A percentile compares a stretch with the other conserved stretches of the same genome.
phyloP scores from a whole-genome alignment of 2,113 vertebrate species.

The Arothron firmamentum region DNA sequence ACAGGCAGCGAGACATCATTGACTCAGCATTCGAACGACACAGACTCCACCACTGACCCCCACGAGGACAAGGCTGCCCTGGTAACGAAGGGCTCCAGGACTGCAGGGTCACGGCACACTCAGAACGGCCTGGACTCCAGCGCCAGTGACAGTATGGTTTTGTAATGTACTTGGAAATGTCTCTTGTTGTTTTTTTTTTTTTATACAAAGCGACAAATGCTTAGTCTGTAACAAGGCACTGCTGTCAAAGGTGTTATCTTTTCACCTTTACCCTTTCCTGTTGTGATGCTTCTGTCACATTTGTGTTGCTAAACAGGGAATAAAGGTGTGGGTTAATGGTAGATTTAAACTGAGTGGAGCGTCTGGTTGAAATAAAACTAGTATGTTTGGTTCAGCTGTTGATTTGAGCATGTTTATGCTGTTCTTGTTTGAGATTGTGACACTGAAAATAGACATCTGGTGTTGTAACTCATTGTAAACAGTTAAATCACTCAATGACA shows the following conservation, averaged over 20 bases:
- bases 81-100: constrained; percentile 93
- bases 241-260: constrained; percentile 62
- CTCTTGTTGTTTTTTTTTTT: constrained; percentile 33
- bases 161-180: constrained; percentile 75
- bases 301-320: constrained; percentile 81
- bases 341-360: constrained; percentile 87
- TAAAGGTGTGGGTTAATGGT: constrained; percentile 78
- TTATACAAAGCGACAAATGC: constrained; percentile 64
- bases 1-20: constrained; percentile 98
- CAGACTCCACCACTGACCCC: constrained; percentile 96
- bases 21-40: constrained; percentile 98
- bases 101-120: constrained; percentile 89
- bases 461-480: constrained; percentile 84
- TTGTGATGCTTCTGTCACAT: constrained; percentile 84
- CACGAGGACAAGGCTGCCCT: constrained; percentile 91
- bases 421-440: constrained; percentile 80
- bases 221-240: constrained; percentile 61
- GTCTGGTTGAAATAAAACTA: constrained; percentile 87
- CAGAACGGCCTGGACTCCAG: constrained; percentile 96
- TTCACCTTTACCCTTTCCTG: constrained; percentile 71
- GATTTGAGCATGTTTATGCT: constrained; percentile 83
- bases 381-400: constrained; percentile 76
- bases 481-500: constrained; percentile 78
- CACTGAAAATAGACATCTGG: constrained; percentile 78
- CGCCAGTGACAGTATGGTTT: constrained; percentile 62